Evolutionary conservation across 2,888 invertebrate species (phyloP).

Genomic region (Disparrhopalites patrizii): DNA sequence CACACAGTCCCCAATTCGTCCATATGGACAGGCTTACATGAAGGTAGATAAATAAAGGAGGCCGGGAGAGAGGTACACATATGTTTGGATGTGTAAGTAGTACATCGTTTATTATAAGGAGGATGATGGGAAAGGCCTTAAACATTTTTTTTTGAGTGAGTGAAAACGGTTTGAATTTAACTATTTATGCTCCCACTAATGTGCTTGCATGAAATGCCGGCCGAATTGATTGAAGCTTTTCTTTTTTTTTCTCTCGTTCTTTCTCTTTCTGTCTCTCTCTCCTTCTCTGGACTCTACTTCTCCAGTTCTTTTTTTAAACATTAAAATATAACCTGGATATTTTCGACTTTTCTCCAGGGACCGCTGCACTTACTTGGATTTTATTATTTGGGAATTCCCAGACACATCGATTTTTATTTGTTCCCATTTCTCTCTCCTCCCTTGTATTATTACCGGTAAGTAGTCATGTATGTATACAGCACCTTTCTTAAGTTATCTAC

Average conservation of each 20-base stretch:
- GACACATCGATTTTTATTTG: background rate
- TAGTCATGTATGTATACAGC: background rate
- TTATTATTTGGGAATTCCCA: no score
- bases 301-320: background rate
- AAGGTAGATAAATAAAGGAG: background rate
- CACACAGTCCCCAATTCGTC: background rate
- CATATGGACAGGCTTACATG: background rate
- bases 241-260: background rate
- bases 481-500: background rate
- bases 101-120: no score
- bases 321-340: no score
- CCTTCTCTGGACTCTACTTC: background rate
- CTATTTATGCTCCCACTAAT: background rate
- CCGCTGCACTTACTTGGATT: no score
- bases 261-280: background rate
- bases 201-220: background rate
- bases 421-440: background rate
- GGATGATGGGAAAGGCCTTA: background rate
- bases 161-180: conserved; percentile 1
- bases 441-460: background rate
- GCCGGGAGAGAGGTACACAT: no score
- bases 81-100: background rate
- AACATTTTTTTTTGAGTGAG: background rate
- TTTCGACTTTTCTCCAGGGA: no score
- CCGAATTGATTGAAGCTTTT: background rate